Evolutionary conservation across 1,140 invertebrate species (phyloP).

Genomic region (Metaphire vulgaris): DNA sequence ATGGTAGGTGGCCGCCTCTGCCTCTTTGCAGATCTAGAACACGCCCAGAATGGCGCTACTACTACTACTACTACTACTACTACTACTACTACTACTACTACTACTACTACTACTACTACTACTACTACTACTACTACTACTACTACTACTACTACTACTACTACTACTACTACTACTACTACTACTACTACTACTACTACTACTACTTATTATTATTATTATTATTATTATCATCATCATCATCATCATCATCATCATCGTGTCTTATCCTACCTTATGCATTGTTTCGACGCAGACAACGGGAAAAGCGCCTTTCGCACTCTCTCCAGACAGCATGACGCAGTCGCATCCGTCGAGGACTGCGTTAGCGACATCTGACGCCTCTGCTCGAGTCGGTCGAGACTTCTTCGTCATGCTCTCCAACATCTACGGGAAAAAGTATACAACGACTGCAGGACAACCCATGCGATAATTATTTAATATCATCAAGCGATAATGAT

Average conservation of each 20-base stretch:
- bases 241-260: neutral
- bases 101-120: too few species aligned
- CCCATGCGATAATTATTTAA: too few species aligned
- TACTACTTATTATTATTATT: neutral
- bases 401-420: conserved; percentile 98
- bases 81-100: too few species aligned
- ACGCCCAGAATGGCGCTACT: too few species aligned
- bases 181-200: too few species aligned
- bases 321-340: conserved; percentile 99
- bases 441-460: too few species aligned
- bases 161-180: too few species aligned
- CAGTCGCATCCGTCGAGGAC: conserved; percentile 96
- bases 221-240: neutral
- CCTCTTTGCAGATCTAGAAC: conserved; percentile 64
- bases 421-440: conserved; percentile 66
- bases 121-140: too few species aligned
- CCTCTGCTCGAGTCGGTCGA: conserved; percentile 87
- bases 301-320: conserved; percentile 93
- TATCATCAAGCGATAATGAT: too few species aligned
- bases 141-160: too few species aligned
- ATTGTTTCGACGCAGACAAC: conserved; percentile 72
- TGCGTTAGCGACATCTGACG: conserved; percentile 94
- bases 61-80: too few species aligned
- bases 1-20: conserved; percentile 94
- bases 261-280: conserved; percentile 51